Evolutionary conservation across 1,140 invertebrate genomes (phyloP).

Genomic region (Drosophila serrata): DNA sequence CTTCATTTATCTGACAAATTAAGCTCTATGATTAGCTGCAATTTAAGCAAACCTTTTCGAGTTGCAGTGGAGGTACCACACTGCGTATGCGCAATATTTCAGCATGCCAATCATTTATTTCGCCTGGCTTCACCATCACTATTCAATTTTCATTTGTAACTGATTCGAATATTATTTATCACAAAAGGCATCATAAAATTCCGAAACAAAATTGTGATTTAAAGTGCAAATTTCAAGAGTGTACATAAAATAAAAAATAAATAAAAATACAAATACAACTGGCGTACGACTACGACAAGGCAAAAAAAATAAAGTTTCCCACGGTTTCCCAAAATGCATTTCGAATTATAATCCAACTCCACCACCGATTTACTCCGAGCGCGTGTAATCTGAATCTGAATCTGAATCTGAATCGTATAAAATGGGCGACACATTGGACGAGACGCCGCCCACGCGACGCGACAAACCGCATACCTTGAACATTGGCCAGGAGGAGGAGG

Average conservation of each 20-base stretch:
- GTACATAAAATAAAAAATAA: conserved; percentile 23
- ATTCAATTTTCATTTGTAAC: conserved; percentile 46
- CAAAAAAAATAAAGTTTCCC: conserved; percentile 18
- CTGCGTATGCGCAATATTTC: conserved; percentile 59
- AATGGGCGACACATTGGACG: conserved; percentile 72
- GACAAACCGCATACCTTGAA: conserved; percentile 76
- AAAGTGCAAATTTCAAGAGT: conserved; percentile 42
- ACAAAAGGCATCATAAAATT: conserved; percentile 50
- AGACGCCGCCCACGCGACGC: conserved; percentile 66
- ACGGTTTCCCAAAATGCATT: conserved; percentile 42
- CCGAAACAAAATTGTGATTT: conserved; percentile 41
- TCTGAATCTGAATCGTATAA: conserved; percentile 16
- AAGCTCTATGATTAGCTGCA: too few species aligned
- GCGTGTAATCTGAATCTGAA: too few species aligned
- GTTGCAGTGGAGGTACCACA: conserved; percentile 8
- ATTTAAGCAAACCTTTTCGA: conserved; percentile 14
- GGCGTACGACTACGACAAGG: conserved; percentile 25
- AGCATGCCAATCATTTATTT: conserved; percentile 25
- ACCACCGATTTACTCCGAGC: conserved; percentile 23
- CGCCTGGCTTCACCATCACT: conserved; percentile 7
- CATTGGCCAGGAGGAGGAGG: conserved; percentile 58
- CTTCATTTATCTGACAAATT: background rate
- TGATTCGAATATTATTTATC: conserved; percentile 58
- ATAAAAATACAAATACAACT: conserved; percentile 22
- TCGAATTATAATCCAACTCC: conserved; percentile 22